Percentiles rank a stretch among this genome's conserved stretches.
These are phyloP conservation scores for Solen grandis DNA, from an alignment of 1,140 invertebrate species.

Conservation along the genomic window DNA sequence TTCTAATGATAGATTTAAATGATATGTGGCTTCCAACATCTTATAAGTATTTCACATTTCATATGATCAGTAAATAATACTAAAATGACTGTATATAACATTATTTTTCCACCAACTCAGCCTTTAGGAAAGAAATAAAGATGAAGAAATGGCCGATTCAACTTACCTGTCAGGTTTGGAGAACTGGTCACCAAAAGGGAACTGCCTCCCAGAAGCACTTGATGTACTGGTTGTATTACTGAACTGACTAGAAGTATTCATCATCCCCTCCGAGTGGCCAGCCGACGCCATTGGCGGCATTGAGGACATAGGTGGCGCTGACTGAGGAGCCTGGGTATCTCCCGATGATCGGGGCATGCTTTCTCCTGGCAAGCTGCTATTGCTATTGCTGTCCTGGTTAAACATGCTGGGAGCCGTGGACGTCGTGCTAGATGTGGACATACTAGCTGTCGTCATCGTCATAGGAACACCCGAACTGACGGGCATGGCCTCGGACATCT, in stretches of 20 bases:
- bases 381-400: constrained; percentile 52
- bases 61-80: too few species aligned
- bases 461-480: neutral
- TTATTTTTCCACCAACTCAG: too few species aligned
- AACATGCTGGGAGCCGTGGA: constrained; percentile 15
- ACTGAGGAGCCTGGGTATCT: neutral
- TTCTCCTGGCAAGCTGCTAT: constrained; percentile 33
- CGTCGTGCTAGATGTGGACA: constrained; percentile 33
- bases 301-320: neutral
- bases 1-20: too few species aligned
- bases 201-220: constrained; percentile 43
- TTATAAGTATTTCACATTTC: too few species aligned
- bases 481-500: neutral
- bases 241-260: constrained; percentile 37
- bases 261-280: neutral
- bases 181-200: constrained; percentile 63
- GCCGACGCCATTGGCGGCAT: constrained; percentile 15
- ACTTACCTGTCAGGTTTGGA: constrained; percentile 62
- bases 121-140: too few species aligned
- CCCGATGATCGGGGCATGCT: neutral
- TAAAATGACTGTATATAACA: too few species aligned
- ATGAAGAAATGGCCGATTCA: too few species aligned
- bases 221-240: constrained; percentile 22
- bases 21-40: too few species aligned
- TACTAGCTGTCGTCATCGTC: constrained; percentile 35